A percentile compares a stretch with the other conserved stretches of the same genome.
Evolutionary conservation across 1,140 invertebrate genomes (phyloP).

Genomic region (Odontomachus brunneus): DNA sequence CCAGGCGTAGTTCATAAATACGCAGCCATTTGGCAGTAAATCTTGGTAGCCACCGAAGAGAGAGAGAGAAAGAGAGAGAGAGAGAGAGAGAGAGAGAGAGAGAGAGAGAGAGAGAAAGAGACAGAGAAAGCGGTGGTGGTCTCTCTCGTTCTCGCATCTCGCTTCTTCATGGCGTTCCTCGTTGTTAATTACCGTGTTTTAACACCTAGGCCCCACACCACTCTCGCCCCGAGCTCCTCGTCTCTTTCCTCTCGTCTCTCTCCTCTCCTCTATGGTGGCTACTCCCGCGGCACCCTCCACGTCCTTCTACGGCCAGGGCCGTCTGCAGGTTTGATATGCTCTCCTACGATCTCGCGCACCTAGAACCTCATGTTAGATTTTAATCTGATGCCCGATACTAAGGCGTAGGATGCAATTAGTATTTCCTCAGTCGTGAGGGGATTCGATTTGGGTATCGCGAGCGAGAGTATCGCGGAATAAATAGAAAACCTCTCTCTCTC

Average conservation of each 20-base stretch:
- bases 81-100: conserved; percentile 64
- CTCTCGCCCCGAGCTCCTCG: conserved; percentile 54
- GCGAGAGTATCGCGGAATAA: background rate
- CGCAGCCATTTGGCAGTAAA: conserved; percentile 83
- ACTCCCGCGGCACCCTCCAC: background rate
- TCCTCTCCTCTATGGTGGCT: conserved; percentile 30
- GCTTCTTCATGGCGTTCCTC: conserved; percentile 76
- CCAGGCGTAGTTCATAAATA: conserved; percentile 84
- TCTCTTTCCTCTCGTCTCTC: conserved; percentile 39
- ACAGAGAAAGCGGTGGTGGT: too few relatives aligned
- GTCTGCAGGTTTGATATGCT: conserved; percentile 40
- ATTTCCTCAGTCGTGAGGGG: too few relatives aligned
- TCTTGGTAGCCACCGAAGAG: conserved; percentile 81
- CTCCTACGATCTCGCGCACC: background rate
- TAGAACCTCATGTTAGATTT: background rate
- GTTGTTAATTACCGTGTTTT: conserved; percentile 86
- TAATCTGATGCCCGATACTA: background rate
- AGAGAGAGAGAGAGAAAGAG: too few relatives aligned
- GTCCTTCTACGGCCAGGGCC: conserved; percentile 30
- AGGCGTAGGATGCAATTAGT: background rate
- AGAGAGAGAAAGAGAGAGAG: conserved; percentile 18
- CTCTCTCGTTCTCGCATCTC: conserved; percentile 71
- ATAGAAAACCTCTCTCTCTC: background rate
- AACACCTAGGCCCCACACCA: conserved; percentile 82
- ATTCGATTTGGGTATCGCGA: conserved; percentile 38